phyloP scores from a whole-genome alignment of 2,113 vertebrate species.

The Bubo blakistoni region DNA sequence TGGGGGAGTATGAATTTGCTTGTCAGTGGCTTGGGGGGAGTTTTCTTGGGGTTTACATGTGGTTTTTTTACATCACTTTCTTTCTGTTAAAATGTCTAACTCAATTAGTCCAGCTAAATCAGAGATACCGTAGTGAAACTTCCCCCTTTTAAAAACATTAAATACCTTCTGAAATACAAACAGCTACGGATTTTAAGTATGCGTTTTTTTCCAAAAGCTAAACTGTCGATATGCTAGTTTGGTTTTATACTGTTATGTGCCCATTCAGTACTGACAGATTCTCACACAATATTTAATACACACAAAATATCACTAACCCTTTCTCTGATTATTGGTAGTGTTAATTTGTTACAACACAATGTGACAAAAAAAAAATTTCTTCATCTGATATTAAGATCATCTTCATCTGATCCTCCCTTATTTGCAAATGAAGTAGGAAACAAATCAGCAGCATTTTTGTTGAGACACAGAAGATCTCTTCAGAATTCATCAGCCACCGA shows the following conservation, averaged over 20 bases:
- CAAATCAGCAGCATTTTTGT: constrained; percentile 19
- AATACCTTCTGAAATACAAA: background rate
- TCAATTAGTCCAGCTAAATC: background rate
- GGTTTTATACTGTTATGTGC: background rate
- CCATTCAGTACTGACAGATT: background rate
- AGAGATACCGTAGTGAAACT: background rate
- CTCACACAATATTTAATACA: background rate
- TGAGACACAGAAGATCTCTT: constrained; percentile 27
- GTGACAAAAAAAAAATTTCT: background rate
- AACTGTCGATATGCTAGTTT: background rate
- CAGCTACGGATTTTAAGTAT: background rate
- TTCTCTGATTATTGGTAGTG: background rate
- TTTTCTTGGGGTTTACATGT: background rate
- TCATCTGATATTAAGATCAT: background rate
- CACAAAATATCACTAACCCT: background rate
- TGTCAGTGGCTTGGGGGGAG: background rate
- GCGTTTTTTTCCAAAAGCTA: background rate
- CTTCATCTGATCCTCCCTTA: background rate
- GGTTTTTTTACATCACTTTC: background rate
- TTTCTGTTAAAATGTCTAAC: background rate
- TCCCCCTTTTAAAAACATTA: background rate
- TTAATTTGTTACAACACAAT: background rate
- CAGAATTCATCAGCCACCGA: constrained; percentile 12
- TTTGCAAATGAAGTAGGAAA: constrained; percentile 7
- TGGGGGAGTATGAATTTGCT: background rate